phyloP scores from a whole-genome alignment of 2,797 vertebrate genomes.

The Brotula barbata region DNA sequence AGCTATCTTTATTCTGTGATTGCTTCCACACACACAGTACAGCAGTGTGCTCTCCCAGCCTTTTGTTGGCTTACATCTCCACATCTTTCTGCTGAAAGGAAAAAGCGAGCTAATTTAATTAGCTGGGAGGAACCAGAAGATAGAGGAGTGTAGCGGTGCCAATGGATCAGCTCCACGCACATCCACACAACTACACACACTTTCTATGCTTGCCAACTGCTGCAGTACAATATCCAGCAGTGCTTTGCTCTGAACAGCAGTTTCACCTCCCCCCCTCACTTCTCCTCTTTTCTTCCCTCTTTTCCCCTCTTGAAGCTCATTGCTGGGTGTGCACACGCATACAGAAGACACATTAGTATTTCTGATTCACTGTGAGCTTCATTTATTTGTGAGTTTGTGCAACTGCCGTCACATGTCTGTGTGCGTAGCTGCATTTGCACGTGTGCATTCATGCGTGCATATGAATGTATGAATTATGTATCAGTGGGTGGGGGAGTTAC shows the following conservation, averaged over 20 bases:
- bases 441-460: conserved; percentile 45
- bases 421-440: conserved; percentile 22
- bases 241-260: conserved; percentile 61
- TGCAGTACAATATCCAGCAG: conserved; percentile 69
- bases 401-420: background rate
- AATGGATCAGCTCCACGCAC: conserved; percentile 61
- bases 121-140: conserved; percentile 71
- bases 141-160: conserved; percentile 59
- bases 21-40: conserved; percentile 51
- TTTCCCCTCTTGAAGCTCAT: conserved; percentile 53
- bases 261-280: conserved; percentile 48
- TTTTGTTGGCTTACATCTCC: conserved; percentile 65
- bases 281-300: conserved; percentile 31
- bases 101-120: conserved; percentile 73
- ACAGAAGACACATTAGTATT: conserved; percentile 71
- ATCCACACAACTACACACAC: conserved; percentile 29
- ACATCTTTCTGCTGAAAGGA: conserved; percentile 61
- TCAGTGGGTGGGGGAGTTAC: conserved; percentile 36
- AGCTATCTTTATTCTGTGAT: conserved; percentile 61
- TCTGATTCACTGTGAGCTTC: conserved; percentile 50
- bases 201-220: conserved; percentile 63
- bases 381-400: conserved; percentile 32
- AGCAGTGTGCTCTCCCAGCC: conserved; percentile 48
- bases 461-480: conserved; percentile 60
- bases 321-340: conserved; percentile 59